phyloP scores from a whole-genome alignment of 2,113 vertebrate genomes.

The Aegotheles bennettii region DNA sequence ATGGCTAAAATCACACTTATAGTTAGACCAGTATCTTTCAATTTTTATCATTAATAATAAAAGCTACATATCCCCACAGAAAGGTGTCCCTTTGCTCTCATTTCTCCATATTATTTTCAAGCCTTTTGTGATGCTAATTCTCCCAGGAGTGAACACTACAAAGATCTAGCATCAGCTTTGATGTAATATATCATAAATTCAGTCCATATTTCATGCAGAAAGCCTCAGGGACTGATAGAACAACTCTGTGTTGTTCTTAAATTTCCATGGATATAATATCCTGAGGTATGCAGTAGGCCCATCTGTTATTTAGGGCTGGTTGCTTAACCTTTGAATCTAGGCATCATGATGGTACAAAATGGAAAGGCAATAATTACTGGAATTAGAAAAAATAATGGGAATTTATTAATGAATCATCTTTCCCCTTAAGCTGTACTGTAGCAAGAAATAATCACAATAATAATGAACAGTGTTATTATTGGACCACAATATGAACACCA shows the following conservation, averaged over 20 bases:
- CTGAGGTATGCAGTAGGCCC: not conserved
- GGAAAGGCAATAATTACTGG: constrained; percentile 52
- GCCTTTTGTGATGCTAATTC: not conserved
- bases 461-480: constrained; percentile 35
- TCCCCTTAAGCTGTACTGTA: not conserved
- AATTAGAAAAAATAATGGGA: constrained; percentile 65
- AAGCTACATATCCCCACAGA: not conserved
- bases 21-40: not conserved
- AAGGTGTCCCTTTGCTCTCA: not conserved
- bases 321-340: constrained; percentile 31
- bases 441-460: constrained; percentile 36
- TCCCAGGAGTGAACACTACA: not conserved
- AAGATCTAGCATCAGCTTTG: not conserved
- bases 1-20: not conserved
- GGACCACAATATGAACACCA: constrained; percentile 28
- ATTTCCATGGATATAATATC: constrained; percentile 11
- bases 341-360: constrained; percentile 27
- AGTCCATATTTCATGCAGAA: not conserved
- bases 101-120: not conserved
- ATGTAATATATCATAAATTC: not conserved
- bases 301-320: not conserved
- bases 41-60: not conserved
- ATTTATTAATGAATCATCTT: constrained; percentile 61
- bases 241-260: not conserved
- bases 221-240: not conserved